Base-by-base conservation (phyloP, 2,113 vertebrate genomes). In the Hepsetus odoe region DNA sequence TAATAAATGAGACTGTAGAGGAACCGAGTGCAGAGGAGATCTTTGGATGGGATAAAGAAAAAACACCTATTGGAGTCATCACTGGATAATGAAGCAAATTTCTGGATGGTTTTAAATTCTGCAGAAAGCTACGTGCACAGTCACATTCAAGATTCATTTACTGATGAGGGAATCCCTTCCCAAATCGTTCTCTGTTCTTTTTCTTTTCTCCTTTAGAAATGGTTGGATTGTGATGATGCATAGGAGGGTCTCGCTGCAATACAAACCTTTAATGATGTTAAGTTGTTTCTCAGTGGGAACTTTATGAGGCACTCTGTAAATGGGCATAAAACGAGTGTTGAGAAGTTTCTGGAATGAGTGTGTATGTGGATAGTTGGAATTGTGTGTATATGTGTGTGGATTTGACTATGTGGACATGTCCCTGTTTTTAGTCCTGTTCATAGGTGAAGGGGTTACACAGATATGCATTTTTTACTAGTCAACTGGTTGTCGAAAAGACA, bases 351-450 rank as follows among this genome's bases (percentile, higher is more conserved):
- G 28, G 44, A 40, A 24, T 26, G 62, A 35, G 65, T 49, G 40
- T 33, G 72, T 65, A 32, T 70, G 38, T 77, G 66, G 55, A 28
- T 69, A 55, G 69, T 18, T 49, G 51, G 58, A 28, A 59, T 18
- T 64, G 72, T 49, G 58, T 64, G 72, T 49, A 40, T 59, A 18
- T 59, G 16, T 40, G 53, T 59, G 55, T 62, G 6, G 55, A 30
- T 66, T 24, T 65, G 61, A 53, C 2, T 70, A 33, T 26, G n/a
- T n/a, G n/a, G n/a, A n/a, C n/a, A n/a, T 12, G 44, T 9, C 2
- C 14, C 13, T 65, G 38, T 68, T 69, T 32, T n/a, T n/a, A n/a
- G n/a, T n/a, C n/a, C n/a, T n/a, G n/a, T n/a, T n/a, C n/a, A n/a
- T n/a, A n/a, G n/a, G n/a, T n/a, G n/a, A n/a, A n/a, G n/a, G n/a